Evolutionary conservation across 1,140 invertebrate species (phyloP).

Genomic region (Diachasmimorpha longicaudata): DNA sequence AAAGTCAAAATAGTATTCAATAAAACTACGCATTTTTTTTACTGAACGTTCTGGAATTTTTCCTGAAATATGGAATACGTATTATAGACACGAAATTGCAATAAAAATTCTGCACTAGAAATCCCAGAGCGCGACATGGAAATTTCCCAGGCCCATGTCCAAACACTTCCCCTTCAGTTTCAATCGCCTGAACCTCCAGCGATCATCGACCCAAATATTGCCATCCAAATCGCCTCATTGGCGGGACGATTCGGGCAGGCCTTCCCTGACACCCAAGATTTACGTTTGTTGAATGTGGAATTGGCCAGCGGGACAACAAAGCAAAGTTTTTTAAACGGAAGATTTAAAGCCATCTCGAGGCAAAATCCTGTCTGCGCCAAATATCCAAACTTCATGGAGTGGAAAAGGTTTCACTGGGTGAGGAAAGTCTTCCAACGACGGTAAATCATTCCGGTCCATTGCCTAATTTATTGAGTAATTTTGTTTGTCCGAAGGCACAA

Average conservation of each 20-base stretch:
- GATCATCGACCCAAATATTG: not conserved
- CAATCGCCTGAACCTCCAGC: too few relatives aligned
- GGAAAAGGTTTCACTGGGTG: not conserved
- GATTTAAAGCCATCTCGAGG: conserved; percentile 38
- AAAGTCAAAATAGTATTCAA: too few relatives aligned
- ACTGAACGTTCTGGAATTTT: too few relatives aligned
- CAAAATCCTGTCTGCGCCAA: not conserved
- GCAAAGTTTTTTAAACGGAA: conserved; percentile 25
- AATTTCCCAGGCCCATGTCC: too few relatives aligned
- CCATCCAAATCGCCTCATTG: not conserved
- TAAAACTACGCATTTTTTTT: too few relatives aligned
- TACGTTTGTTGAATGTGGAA: not conserved
- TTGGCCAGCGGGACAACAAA: conserved; percentile 7
- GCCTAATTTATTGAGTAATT: conserved; percentile 17
- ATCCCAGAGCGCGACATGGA: too few relatives aligned
- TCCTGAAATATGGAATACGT: too few relatives aligned
- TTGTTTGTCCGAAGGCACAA: not conserved
- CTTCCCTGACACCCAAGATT: not conserved
- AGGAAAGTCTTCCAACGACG: not conserved
- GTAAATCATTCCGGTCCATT: not conserved
- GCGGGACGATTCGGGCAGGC: not conserved
- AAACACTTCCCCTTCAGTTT: too few relatives aligned
- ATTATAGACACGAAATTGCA: too few relatives aligned
- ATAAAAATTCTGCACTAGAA: too few relatives aligned
- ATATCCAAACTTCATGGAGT: not conserved